Evolutionary conservation across 2,888 invertebrate species (phyloP), one percentile per base, ranked within the genome.

Genomic region (Cryptocephalus primarius): DNA sequence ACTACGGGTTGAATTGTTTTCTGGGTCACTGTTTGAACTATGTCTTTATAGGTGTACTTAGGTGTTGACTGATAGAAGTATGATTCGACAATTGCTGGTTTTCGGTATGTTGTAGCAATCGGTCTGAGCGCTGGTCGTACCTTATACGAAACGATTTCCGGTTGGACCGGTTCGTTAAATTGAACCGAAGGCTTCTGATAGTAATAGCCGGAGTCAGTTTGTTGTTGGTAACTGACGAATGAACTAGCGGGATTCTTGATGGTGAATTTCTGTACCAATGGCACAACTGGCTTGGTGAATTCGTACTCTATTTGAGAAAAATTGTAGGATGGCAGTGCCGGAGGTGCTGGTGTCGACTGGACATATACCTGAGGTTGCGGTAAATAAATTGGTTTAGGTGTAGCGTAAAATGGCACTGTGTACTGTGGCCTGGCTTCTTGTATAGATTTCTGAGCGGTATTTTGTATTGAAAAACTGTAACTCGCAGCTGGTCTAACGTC

Each of bases 11-110:
- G 11, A 2, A 36, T 6, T 4, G 4, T 36, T 36, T n/a, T 2
- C 34, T 34, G 34, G 34, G 34, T 34, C 34, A 38, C 39, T 32
- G 33, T n/a, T 32, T 46, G 46, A 4, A 32, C 42, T 14, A 48
- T 32, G 41, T 48, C 48, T 11, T 48, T 13, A 33, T 45, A 48
- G 4, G 42, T 45, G 39, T 45, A 48, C 10, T 38, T 39, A 32
- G 46, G 31, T 32, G 49, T 47, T 34, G 42, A 40, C 34, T 48
- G 42, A 22, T 47, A 41, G 43, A 43, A 49, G 39, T 53, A 53
- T 32, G 42, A 47, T 1, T 44, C 39, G 8, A 48, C 42, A 8
- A 47, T 45, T 10, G 51, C 42, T 32, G 52, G 48, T 46, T 44
- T 51, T 4, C 6, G 22, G 22, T 22, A 22, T 6, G 22, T 22